Percentiles rank a stretch among this genome's conserved stretches.
phyloP scores from a whole-genome alignment of 1,140 invertebrate species.

The Limonius californicus region DNA sequence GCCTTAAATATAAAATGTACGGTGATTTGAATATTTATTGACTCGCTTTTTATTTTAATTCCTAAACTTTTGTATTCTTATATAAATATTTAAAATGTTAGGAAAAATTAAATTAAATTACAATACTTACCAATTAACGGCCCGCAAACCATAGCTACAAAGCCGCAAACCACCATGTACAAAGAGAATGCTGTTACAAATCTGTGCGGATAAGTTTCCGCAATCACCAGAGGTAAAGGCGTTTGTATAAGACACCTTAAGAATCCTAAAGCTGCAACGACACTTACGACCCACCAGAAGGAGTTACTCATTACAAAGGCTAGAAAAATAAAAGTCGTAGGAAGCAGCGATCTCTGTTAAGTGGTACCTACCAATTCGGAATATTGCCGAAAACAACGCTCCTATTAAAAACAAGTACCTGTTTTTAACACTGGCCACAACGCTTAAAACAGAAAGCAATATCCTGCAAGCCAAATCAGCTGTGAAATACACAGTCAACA shows the following conservation, averaged over 20 bases:
- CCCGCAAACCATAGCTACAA: slow-evolving; percentile 16
- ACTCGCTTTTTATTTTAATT: too few relatives aligned
- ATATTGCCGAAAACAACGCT: slow-evolving; percentile 32
- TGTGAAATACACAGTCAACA: slow-evolving; percentile 37
- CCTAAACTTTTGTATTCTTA: too few relatives aligned
- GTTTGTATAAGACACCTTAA: slow-evolving; percentile 20
- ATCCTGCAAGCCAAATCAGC: slow-evolving; percentile 37
- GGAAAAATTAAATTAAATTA: not conserved
- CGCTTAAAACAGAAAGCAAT: slow-evolving; percentile 31
- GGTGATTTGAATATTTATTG: too few relatives aligned
- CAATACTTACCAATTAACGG: slow-evolving; percentile 15
- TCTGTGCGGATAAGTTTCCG: slow-evolving; percentile 18
- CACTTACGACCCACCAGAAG: slow-evolving; percentile 14
- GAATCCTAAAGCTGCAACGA: slow-evolving; percentile 17
- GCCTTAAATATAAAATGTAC: too few relatives aligned
- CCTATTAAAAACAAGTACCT: slow-evolving; percentile 36
- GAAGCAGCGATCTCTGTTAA: not conserved
- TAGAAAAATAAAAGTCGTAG: not conserved
- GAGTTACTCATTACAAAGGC: slow-evolving; percentile 22
- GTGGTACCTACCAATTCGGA: slow-evolving; percentile 34
- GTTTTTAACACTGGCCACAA: slow-evolving; percentile 30
- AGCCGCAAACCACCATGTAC: slow-evolving; percentile 23
- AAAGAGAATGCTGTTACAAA: slow-evolving; percentile 21
- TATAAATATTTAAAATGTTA: not conserved
- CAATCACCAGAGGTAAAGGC: slow-evolving; percentile 20